Evolutionary conservation across 2,797 vertebrate species (phyloP).

Genomic region (Basileuterus tristriatus): DNA sequence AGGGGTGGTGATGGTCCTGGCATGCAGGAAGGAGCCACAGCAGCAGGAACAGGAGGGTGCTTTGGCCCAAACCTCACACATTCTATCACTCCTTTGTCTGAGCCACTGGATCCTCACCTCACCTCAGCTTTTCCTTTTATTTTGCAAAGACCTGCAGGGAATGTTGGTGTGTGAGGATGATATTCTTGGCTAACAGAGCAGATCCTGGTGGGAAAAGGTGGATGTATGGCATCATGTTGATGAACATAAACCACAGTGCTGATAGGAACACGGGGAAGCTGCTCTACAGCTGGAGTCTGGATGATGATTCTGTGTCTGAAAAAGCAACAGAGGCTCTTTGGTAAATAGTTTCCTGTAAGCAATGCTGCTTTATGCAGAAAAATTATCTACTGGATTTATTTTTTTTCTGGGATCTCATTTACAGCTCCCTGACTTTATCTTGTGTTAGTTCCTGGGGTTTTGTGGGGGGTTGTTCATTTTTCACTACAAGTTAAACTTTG

Average conservation of each 20-base stretch:
- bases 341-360: neutral
- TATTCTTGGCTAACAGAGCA: neutral
- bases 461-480: neutral
- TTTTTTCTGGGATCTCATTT: neutral
- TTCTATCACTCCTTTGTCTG: neutral
- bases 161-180: neutral
- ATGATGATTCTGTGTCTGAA: neutral
- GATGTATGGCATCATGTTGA: neutral
- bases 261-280: neutral
- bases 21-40: neutral
- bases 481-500: neutral
- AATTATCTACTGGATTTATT: neutral
- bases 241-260: neutral
- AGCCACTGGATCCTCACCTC: neutral
- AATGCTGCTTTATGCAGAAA: neutral
- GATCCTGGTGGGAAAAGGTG: neutral
- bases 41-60: neutral
- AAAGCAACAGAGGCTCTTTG: neutral
- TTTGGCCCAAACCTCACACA: neutral
- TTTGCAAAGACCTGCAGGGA: neutral
- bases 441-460: neutral
- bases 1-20: neutral
- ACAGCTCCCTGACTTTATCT: neutral
- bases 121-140: neutral
- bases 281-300: neutral